Evolutionary conservation across 53 echinoderm and acorn worm species (phyloP).

Genomic region (Holothuria leucospilota): DNA sequence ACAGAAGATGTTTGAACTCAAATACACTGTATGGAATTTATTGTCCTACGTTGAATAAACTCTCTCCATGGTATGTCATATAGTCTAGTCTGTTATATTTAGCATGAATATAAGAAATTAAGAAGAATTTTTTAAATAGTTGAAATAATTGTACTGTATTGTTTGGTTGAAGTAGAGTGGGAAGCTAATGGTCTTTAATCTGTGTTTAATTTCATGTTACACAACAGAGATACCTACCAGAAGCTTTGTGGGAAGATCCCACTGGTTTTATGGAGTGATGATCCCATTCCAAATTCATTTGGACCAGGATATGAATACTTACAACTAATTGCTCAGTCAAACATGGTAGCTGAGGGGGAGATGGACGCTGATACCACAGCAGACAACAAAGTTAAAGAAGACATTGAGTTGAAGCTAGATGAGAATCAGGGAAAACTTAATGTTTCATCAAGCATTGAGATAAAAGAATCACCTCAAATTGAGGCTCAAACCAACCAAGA

Average conservation of each 20-base stretch:
- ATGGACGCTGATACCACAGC: not conserved
- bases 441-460: no score
- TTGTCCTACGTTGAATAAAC: no score
- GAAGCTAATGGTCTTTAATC: no score
- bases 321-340: slow-evolving; percentile 29
- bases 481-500: no score
- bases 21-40: no score
- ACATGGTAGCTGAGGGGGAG: not conserved
- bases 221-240: slow-evolving; percentile 59
- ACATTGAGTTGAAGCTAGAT: no score
- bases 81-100: not conserved
- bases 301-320: slow-evolving; percentile 95
- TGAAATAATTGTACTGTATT: not conserved
- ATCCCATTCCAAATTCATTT: slow-evolving; percentile 85
- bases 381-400: not conserved
- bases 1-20: no score
- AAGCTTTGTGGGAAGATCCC: slow-evolving; percentile 76
- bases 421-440: no score
- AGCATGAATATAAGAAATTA: not conserved
- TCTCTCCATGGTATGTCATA: not conserved
- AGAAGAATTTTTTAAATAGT: not conserved
- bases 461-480: no score
- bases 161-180: not conserved
- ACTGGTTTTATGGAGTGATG: slow-evolving; percentile 88
- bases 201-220: no score